phyloP scores from a whole-genome alignment of 2,113 vertebrate species.

The Bombycilla garrulus region DNA sequence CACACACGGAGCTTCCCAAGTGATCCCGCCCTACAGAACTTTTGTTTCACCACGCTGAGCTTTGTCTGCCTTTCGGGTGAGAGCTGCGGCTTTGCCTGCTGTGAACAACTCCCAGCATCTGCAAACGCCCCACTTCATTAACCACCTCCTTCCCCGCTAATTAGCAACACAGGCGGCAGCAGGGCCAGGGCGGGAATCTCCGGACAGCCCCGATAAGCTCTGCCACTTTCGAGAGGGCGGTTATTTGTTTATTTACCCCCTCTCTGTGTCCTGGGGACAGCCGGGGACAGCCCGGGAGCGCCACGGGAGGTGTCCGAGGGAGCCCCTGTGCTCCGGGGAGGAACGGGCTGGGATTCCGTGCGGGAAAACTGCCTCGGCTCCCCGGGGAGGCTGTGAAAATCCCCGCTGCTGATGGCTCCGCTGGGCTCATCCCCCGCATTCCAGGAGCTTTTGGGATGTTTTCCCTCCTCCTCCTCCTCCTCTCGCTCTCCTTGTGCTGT shows the following conservation, averaged over 20 bases:
- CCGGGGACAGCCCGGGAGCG: background rate
- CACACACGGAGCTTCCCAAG: background rate
- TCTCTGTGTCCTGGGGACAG: background rate
- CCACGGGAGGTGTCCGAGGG: background rate
- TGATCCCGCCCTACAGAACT: background rate
- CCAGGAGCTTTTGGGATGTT: background rate
- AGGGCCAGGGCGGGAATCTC: background rate
- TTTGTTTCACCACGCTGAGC: background rate
- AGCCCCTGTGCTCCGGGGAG: background rate
- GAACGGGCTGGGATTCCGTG: background rate
- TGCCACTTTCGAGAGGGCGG: background rate
- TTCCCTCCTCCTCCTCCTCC: background rate
- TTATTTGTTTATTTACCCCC: background rate
- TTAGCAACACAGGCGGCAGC: background rate
- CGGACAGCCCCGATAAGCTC: background rate
- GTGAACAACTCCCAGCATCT: background rate
- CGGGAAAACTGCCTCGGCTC: background rate
- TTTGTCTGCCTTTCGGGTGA: background rate
- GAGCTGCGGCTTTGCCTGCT: background rate
- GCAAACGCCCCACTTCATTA: background rate
- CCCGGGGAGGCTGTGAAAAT: background rate
- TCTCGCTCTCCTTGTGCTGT: accelerated
- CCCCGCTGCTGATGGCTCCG: accelerated
- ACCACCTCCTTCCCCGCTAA: background rate
- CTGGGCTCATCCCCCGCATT: background rate